A percentile compares a stretch with the other conserved stretches of the same genome.
These are phyloP conservation scores for Zygogramma bicolorata DNA, from an alignment of 2,888 invertebrate genomes.

Conservation along the genomic window DNA sequence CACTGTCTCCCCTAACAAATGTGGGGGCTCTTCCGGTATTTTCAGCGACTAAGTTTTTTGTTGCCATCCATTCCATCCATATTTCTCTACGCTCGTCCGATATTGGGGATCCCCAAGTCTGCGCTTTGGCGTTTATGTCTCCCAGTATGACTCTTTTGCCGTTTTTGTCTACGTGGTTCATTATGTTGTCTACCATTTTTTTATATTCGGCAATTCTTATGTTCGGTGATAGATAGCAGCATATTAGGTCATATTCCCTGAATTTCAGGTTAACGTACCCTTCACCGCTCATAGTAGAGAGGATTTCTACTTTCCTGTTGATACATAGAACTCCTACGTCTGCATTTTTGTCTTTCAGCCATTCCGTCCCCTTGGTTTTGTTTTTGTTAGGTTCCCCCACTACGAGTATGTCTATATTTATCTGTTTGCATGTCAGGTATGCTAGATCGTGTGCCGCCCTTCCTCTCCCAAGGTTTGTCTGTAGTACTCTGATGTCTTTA, in stretches of 20 bases:
- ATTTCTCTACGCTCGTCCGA: not conserved
- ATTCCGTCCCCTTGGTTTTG: not conserved
- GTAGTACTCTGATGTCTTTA: not conserved
- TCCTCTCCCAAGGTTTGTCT: not conserved
- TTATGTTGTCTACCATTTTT: not conserved
- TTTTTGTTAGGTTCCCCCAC: conserved; percentile 12
- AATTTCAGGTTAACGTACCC: not conserved
- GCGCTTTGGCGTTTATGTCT: not conserved
- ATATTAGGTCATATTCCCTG: not conserved
- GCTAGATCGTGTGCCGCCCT: conserved; percentile 9
- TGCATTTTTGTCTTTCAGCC: not conserved
- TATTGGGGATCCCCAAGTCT: not conserved
- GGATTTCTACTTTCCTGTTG: conserved; percentile 6
- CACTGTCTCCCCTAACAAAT: conserved; percentile 1
- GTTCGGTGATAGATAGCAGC: conserved; percentile 11
- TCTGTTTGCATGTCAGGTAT: not conserved
- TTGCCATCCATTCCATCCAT: conserved; percentile 14
- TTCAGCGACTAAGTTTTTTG: not conserved
- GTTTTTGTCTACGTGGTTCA: not conserved
- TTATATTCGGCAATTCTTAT: not conserved
- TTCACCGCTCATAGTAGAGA: not conserved
- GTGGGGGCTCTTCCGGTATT: conserved; percentile 9
- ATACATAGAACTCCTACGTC: not conserved
- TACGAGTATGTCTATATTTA: conserved; percentile 8
- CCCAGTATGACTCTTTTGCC: not conserved